Base-by-base conservation (phyloP, 2,113 vertebrate genomes). In the Heliornis fulica region DNA sequence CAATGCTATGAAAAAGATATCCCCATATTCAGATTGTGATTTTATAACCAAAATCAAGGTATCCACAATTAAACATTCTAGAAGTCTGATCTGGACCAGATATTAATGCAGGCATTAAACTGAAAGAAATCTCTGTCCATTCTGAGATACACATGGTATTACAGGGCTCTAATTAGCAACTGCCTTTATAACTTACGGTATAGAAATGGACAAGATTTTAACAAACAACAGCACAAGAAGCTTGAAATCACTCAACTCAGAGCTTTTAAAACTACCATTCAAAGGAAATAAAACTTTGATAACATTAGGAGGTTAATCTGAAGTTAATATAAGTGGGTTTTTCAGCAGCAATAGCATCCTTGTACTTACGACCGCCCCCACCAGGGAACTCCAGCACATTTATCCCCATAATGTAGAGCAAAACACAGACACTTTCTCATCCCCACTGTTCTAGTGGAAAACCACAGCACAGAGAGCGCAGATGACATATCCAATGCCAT, bases 241-340 rank as follows among this genome's bases (percentile, higher is more conserved):
- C 51, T 22, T 82, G 40, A 70, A 34, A 74, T 41, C 71, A 81
- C 32, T 51, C 26, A 22, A 13, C 54, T 83, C 61, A 48, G 64
- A 84, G 69, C 64, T 81, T 83, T 94, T 81, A 81, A 78, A 90
- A 93, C 90, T 51, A 94, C 70, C 56, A 66, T 50, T 75, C 38
- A 84, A 91, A 87, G 78, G 64, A 84, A 93, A 60, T 81, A 74
- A 74, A 90, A 68, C 85, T 92, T 89, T 82, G 15, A 54, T 75
- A 95, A 88, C 56, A 31, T n/a, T 7, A 89, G 64, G 7, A 96
- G 77, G 83, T 86, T 94, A 94, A 93, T 86, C 79, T 92, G 79
- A 94, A 91, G 78, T 92, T 92, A 94, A 95, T 82, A 93, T 66
- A 83, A 92, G 56, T 50, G 85, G 76, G 80, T 90, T 96, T 82